phyloP scores from a whole-genome alignment of 2,113 vertebrate species.

The Hypocryptadius cinnamomeus region DNA sequence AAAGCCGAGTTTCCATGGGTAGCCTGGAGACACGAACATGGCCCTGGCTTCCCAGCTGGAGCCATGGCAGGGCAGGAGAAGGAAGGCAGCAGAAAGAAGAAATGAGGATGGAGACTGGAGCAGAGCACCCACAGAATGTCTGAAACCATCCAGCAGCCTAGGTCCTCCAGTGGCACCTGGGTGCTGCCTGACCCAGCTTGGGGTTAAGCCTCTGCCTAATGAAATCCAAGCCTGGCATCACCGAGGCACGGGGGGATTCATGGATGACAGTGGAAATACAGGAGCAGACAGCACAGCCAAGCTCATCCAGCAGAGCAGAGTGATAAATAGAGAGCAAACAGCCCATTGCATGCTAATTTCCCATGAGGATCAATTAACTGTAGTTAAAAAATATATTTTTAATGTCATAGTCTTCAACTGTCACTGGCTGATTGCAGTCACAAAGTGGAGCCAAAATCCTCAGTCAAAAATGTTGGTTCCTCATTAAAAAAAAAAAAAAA shows the following conservation, averaged over 20 bases:
- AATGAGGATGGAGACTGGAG: not conserved
- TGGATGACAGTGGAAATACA: not conserved
- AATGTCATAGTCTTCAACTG: not conserved
- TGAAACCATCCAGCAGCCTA: rapidly evolving
- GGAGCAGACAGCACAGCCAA: not conserved
- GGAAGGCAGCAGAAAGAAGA: not conserved
- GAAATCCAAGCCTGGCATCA: not conserved
- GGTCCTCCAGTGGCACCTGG: not conserved
- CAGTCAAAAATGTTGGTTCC: not conserved
- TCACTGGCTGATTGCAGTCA: not conserved
- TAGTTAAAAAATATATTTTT: not conserved
- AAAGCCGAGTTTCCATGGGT: not conserved
- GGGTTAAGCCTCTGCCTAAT: not conserved
- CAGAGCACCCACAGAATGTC: not conserved
- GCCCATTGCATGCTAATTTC: not conserved
- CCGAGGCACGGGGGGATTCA: rapidly evolving
- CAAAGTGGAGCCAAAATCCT: not conserved
- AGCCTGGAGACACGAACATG: not conserved
- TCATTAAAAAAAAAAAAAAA: not conserved
- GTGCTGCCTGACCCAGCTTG: not conserved
- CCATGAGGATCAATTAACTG: not conserved
- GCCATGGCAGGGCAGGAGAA: not conserved
- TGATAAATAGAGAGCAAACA: not conserved
- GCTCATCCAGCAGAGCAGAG: not conserved
- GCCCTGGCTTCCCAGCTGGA: not conserved